Conservation (phyloP, 2,888 invertebrate genomes). For the Scrobipalpa costella region DNA sequence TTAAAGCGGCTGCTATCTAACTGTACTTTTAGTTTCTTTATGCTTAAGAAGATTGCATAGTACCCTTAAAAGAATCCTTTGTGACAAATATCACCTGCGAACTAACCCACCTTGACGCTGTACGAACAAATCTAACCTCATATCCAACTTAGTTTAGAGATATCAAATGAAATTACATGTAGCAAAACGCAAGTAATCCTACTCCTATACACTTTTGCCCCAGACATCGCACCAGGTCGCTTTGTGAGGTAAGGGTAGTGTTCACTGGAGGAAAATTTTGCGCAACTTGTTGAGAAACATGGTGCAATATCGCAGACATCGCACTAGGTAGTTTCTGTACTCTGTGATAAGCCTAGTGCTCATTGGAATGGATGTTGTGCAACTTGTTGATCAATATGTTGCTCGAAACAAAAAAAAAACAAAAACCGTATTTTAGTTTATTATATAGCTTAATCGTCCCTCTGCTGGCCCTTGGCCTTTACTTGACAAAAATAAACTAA, state of each 20-base stretch:
- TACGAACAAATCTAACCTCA: neutral
- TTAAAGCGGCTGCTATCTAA: too few species aligned
- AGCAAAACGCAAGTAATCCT: conserved; percentile 53
- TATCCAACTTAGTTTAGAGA: neutral
- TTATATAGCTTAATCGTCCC: too few species aligned
- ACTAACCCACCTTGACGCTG: neutral
- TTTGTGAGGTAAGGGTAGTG: neutral
- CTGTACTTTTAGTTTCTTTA: too few species aligned
- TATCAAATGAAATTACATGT: conserved; percentile 16
- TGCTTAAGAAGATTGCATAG: neutral
- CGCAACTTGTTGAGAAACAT: neutral
- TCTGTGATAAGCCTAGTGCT: too few species aligned
- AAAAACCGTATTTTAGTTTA: too few species aligned
- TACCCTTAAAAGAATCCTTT: neutral
- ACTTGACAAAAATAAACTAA: too few species aligned
- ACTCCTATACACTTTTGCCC: conserved; percentile 48
- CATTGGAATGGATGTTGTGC: too few species aligned
- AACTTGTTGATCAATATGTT: too few species aligned
- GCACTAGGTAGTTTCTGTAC: too few species aligned
- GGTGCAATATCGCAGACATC: too few species aligned
- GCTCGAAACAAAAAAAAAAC: too few species aligned
- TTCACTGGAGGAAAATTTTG: neutral
- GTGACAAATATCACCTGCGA: conserved; percentile 7
- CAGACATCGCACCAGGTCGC: conserved; percentile 30
- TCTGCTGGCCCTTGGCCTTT: too few species aligned